Conservation (phyloP, 2,888 invertebrate species). For the Disparrhopalites patrizii region DNA sequence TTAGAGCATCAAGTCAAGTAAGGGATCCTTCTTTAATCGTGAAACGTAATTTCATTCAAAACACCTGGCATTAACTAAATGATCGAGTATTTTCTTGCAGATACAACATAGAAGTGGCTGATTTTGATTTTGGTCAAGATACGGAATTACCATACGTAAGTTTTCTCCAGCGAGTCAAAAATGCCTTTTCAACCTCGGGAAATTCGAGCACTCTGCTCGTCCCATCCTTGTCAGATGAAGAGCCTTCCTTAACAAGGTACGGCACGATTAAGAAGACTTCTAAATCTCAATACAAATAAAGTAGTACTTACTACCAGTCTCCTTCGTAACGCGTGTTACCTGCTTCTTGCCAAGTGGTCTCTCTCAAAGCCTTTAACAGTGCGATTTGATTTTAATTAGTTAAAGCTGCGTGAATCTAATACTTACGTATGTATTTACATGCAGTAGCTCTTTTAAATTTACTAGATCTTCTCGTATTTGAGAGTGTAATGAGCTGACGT, state of each 20-base stretch:
- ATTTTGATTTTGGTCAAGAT: slow-evolving; percentile 82
- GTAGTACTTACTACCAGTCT: too few species aligned
- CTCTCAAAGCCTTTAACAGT: too few species aligned
- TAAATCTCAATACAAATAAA: neutral
- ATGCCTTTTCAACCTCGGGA: slow-evolving; percentile 59
- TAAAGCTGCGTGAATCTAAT: too few species aligned
- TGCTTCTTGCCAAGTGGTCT: too few species aligned
- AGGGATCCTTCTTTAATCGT: slow-evolving; percentile 1
- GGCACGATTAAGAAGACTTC: slow-evolving; percentile 12
- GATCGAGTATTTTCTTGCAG: slow-evolving; percentile 53
- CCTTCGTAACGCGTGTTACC: too few species aligned
- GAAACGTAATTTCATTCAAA: too few species aligned
- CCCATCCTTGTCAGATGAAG: slow-evolving; percentile 17
- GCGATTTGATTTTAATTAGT: too few species aligned
- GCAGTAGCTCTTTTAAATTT: too few species aligned
- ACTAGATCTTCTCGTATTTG: too few species aligned
- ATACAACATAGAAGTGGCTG: slow-evolving; percentile 79
- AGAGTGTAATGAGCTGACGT: too few species aligned
- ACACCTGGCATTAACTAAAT: too few species aligned
- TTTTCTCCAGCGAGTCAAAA: slow-evolving; percentile 73
- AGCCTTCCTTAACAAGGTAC: slow-evolving; percentile 21
- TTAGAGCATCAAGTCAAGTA: slow-evolving; percentile 40
- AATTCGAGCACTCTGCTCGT: slow-evolving; percentile 29
- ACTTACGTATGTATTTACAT: too few species aligned
- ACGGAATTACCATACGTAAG: slow-evolving; percentile 82